A percentile compares a stretch with the other conserved stretches of the same genome.
These are phyloP conservation scores for Cheilosia urbana DNA, from an alignment of 2,888 invertebrate genomes.

Conservation along the genomic window DNA sequence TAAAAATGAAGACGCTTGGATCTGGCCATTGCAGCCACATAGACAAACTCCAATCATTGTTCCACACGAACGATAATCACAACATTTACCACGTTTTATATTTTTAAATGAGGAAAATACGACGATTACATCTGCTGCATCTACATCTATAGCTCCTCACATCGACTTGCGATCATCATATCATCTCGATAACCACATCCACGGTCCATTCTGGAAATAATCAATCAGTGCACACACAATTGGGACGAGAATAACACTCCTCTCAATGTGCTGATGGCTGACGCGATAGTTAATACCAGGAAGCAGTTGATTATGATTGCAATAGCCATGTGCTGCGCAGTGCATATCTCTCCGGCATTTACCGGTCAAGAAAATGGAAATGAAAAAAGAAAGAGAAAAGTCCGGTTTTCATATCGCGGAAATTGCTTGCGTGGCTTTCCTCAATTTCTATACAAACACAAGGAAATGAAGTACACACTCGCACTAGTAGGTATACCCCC, in stretches of 20 bases:
- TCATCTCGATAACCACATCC: constrained; percentile 49
- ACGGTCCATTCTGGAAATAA: constrained; percentile 64
- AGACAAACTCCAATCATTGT: constrained; percentile 8
- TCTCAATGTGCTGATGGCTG: constrained; percentile 41
- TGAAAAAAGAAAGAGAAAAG: constrained; percentile 13
- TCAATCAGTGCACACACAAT: constrained; percentile 65
- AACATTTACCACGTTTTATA: constrained; percentile 58
- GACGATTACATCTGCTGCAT: constrained; percentile 37
- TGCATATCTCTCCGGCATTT: constrained; percentile 15
- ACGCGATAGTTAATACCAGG: constrained; percentile 68
- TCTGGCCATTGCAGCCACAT: not conserved
- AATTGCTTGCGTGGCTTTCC: constrained; percentile 67
- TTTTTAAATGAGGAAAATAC: constrained; percentile 58
- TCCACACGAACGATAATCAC: constrained; percentile 54
- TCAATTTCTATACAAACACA: constrained; percentile 48
- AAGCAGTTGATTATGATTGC: constrained; percentile 67
- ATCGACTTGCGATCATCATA: constrained; percentile 29
- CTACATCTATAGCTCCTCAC: not conserved
- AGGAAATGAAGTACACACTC: constrained; percentile 9
- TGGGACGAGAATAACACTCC: constrained; percentile 53
- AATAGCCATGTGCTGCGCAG: constrained; percentile 32
- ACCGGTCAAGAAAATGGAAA: constrained; percentile 42
- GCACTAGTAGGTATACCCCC: not conserved
- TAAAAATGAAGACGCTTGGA: not conserved
- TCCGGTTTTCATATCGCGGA: constrained; percentile 37